These are phyloP conservation scores for Embidobia sp. DNA, from an alignment of 2,888 invertebrate species.

Conservation along the genomic window DNA sequence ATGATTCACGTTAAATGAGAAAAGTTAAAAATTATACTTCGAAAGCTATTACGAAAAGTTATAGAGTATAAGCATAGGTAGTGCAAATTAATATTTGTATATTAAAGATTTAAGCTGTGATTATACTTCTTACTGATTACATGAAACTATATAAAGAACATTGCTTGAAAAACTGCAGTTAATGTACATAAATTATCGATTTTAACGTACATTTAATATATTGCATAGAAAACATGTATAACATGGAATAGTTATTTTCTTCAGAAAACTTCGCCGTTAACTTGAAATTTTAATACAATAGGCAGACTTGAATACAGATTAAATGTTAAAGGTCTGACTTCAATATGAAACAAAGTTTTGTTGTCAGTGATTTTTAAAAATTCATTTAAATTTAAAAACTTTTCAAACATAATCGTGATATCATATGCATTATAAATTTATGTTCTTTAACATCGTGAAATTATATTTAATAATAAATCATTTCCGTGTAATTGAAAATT, in stretches of 20 bases:
- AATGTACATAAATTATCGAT: slow-evolving; percentile 24
- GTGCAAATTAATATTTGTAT: slow-evolving; percentile 20
- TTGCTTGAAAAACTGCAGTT: slow-evolving; percentile 7
- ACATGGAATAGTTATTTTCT: not conserved
- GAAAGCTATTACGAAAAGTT: not conserved
- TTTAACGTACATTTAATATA: slow-evolving; percentile 28
- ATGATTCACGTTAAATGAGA: too few species aligned
- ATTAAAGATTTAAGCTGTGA: not conserved
- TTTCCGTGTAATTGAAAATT: not conserved
- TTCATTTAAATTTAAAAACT: slow-evolving; percentile 5
- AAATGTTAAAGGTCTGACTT: slow-evolving; percentile 12
- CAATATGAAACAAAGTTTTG: not conserved
- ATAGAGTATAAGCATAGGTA: not conserved
- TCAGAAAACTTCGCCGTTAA: slow-evolving; percentile 13
- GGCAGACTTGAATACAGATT: slow-evolving; percentile 19
- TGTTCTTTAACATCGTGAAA: not conserved
- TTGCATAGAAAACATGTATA: slow-evolving; percentile 15
- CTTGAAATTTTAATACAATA: slow-evolving; percentile 33
- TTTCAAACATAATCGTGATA: not conserved
- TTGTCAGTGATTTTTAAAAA: slow-evolving; percentile 8
- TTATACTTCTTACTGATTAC: slow-evolving; percentile 11
- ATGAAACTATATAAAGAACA: slow-evolving; percentile 4
- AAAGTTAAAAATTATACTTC: too few species aligned
- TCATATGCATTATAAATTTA: not conserved
- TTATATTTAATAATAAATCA: not conserved